These are phyloP conservation scores for Lepidocolaptes lacrymiger DNA, from an alignment of 2,797 vertebrate genomes.

Conservation along the genomic window DNA sequence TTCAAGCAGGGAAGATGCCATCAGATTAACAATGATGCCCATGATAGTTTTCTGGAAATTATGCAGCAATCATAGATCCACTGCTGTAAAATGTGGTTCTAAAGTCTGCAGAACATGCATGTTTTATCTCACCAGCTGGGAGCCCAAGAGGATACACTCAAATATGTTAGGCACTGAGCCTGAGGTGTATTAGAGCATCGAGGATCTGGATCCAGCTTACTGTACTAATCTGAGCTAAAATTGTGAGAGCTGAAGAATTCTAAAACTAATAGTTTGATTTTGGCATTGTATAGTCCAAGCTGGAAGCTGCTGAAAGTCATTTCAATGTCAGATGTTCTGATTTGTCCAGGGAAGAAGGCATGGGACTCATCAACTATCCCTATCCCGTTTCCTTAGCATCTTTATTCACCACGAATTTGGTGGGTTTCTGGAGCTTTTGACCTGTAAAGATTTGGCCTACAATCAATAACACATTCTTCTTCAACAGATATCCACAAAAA, in stretches of 20 bases:
- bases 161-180: neutral
- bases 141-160: neutral
- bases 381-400: neutral
- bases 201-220: neutral
- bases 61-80: neutral
- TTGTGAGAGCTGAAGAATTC: neutral
- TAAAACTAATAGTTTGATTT: neutral
- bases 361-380: neutral
- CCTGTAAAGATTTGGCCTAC: neutral
- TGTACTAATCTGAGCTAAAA: neutral
- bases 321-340: neutral
- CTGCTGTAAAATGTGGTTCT: neutral
- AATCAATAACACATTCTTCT: neutral
- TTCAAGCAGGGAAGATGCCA: neutral
- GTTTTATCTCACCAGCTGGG: neutral
- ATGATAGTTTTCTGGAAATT: neutral
- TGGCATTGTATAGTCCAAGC: neutral
- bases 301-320: neutral
- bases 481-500: slow-evolving; percentile 89
- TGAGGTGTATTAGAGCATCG: neutral
- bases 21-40: neutral
- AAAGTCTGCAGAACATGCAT: neutral
- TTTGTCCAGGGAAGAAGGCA: neutral
- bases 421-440: neutral
- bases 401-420: neutral